Base-by-base conservation (phyloP, 2,797 vertebrate species). In the Dermochelys coriacea region DNA sequence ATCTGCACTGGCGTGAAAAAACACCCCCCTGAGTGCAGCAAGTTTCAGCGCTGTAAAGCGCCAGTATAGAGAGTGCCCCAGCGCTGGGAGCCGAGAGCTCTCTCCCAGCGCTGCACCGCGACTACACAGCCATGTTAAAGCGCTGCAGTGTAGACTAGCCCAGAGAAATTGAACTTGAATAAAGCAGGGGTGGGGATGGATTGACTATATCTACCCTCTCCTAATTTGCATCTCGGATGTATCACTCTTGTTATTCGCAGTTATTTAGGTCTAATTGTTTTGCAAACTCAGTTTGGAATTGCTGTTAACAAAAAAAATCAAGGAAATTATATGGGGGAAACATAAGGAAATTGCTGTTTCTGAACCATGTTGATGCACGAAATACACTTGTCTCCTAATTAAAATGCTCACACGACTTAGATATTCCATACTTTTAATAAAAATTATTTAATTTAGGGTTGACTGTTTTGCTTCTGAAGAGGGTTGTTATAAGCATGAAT, bases 351-450 rank as follows among this genome's bases (percentile, higher is more conserved):
- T 49, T 47, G 19, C 41, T 74, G 27, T 47, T 77, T 77, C 45
- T 77, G 45, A 77, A 47, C 27, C 45, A 31, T 47, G 12, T 77
- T 15, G 45, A 27, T 47, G 74, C 12, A 47, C 16, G 12, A 8
- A 19, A 49, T 85, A 34, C 14, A 54, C 37, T 55, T 79, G 5
- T 79, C 77, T 79, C 34, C 77, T 79, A 79, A 52, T 41, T 12
- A 11, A 64, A 55, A 64, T 0, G 41, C 84, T 77, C 0, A 1
- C 41, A 68, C 14, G 27, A 23, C 34, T 51, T 11, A 16, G 25
- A 50, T 18, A 49, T 34, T 12, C 23, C 14, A 74, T 34, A 45
- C 79, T n/a, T 47, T 79, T 37, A 59, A 59, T 41, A 68, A 59
- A 8, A 4, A 2, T 23, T 18, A 7, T 71, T 81, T 82, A 27